These are phyloP conservation scores for Isurus oxyrinchus DNA, from an alignment of 2,113 vertebrate species.

Conservation along the genomic window DNA sequence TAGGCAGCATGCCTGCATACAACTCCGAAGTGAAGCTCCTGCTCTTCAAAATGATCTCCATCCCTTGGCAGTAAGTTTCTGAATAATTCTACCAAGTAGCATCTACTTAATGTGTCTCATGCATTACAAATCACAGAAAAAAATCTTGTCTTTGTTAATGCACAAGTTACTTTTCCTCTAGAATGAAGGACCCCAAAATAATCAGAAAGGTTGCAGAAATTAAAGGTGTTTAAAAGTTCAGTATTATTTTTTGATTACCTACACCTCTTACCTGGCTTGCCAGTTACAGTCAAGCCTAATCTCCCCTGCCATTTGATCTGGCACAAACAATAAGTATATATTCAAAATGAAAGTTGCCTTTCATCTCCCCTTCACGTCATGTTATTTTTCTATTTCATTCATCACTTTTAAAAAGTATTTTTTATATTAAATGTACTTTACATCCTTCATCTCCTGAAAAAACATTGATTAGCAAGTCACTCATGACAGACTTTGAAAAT, in stretches of 20 bases:
- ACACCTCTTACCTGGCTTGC: not conserved
- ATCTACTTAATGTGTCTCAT: not conserved
- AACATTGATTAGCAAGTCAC: conserved; percentile 17
- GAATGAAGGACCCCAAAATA: not conserved
- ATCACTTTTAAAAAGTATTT: not conserved
- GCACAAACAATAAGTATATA: not conserved
- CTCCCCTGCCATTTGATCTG: not conserved
- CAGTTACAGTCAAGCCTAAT: not conserved
- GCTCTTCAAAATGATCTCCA: not conserved
- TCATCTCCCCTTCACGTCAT: not conserved
- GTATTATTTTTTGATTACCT: not conserved
- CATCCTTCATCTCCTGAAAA: not conserved
- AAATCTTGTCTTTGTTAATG: not conserved
- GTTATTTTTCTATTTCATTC: not conserved
- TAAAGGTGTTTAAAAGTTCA: not conserved
- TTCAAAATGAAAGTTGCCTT: not conserved
- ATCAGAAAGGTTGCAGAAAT: not conserved
- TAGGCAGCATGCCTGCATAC: not conserved
- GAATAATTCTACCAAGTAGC: not conserved
- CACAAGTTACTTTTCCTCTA: not conserved
- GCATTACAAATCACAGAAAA: not conserved
- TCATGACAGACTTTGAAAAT: not conserved
- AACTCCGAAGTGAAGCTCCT: not conserved
- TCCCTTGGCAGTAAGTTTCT: not conserved
- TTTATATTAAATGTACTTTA: not conserved